phyloP scores from a whole-genome alignment of 2,888 invertebrate genomes.

The Cryptus viduatorius region DNA sequence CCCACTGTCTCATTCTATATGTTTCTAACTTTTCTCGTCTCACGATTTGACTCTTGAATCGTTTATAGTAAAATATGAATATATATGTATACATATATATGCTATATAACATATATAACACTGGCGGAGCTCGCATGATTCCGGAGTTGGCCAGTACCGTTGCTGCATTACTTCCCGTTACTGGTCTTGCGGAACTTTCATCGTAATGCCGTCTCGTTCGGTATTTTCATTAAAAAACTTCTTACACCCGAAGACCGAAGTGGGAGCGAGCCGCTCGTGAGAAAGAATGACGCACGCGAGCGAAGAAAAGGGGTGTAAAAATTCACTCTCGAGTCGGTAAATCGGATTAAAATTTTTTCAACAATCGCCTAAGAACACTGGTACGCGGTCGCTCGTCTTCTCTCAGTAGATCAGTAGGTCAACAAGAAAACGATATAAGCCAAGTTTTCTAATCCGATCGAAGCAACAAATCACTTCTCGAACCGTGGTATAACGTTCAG shows the following conservation, averaged over 20 bases:
- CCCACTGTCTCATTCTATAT: conserved; percentile 49
- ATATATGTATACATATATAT: conserved; percentile 2
- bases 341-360: conserved; percentile 46
- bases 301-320: conserved; percentile 11
- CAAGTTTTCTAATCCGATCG: conserved; percentile 35
- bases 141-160: conserved; percentile 48
- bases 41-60: conserved; percentile 41
- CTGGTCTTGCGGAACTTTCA: conserved; percentile 55
- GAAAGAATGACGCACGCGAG: not conserved
- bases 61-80: conserved; percentile 12
- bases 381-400: not conserved
- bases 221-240: conserved; percentile 63
- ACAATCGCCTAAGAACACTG: conserved; percentile 22
- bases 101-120: not conserved
- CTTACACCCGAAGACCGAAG: conserved; percentile 38
- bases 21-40: conserved; percentile 45
- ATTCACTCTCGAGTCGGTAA: conserved; percentile 11
- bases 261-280: not conserved
- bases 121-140: conserved; percentile 52
- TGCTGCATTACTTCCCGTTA: conserved; percentile 36
- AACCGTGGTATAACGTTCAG: not conserved
- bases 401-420: conserved; percentile 11
- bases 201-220: conserved; percentile 47
- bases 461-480: conserved; percentile 33
- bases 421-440: conserved; percentile 23